phyloP scores from a whole-genome alignment of 2,888 invertebrate species.

The Bugulina stolonifera region DNA sequence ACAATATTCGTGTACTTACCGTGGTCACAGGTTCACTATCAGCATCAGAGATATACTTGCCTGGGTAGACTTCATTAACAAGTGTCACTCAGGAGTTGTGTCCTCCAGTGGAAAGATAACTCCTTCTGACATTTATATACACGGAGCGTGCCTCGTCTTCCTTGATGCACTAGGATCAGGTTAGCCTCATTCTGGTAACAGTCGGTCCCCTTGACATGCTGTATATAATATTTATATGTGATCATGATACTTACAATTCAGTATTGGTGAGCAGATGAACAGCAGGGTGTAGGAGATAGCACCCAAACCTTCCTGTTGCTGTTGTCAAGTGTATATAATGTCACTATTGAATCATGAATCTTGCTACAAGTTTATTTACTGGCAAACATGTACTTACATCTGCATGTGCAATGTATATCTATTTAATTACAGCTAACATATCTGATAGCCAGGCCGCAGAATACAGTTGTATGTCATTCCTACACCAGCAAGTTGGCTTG shows the following conservation, averaged over 20 bases:
- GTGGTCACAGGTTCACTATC: conserved; percentile 63
- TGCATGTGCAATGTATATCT: background rate
- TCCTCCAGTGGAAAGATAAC: conserved; percentile 32
- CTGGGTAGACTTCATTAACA: conserved; percentile 85
- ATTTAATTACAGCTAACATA: background rate
- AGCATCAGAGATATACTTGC: conserved; percentile 86
- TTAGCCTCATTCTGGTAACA: no score
- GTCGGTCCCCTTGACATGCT: no score
- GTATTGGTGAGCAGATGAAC: no score
- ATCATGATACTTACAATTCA: no score
- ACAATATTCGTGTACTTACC: background rate
- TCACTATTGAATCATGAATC: background rate
- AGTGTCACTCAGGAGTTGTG: conserved; percentile 49
- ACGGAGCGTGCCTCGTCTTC: conserved; percentile 85
- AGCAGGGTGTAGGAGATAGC: background rate
- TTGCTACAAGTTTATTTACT: no score
- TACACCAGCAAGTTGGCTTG: background rate
- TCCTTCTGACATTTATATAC: conserved; percentile 64
- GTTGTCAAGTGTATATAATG: background rate
- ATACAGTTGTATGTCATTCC: background rate
- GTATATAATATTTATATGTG: no score
- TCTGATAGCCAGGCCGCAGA: background rate
- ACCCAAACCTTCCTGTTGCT: background rate
- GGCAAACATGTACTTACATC: no score
- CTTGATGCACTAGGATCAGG: conserved; percentile 85